Conservation (phyloP, 2,797 vertebrate species). For the Mionectes olivaceus region DNA sequence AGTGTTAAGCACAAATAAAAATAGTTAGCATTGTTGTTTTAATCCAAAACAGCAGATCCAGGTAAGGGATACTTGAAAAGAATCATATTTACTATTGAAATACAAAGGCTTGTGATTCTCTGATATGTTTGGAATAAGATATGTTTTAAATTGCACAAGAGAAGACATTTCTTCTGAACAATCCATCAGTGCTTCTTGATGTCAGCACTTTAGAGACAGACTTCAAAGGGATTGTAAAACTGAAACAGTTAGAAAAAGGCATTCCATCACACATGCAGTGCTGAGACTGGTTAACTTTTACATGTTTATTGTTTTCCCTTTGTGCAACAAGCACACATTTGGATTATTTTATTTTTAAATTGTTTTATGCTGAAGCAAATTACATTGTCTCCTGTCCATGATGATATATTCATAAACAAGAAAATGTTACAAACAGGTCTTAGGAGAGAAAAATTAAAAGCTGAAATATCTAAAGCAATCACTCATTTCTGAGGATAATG, state of each 20-base stretch:
- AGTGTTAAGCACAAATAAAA: neutral
- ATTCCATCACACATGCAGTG: neutral
- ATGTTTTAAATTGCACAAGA: conserved; percentile 22
- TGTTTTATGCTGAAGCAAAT: neutral
- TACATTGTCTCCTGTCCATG: neutral
- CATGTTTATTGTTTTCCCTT: neutral
- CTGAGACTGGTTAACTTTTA: conserved; percentile 32
- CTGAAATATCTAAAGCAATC: neutral
- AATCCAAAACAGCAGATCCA: neutral
- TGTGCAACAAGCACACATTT: neutral
- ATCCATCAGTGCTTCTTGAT: neutral
- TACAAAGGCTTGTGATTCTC: neutral
- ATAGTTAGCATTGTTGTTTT: neutral
- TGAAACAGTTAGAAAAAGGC: neutral
- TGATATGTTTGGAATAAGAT: neutral
- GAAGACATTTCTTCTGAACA: neutral
- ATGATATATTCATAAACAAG: neutral
- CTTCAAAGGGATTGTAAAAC: conserved; percentile 35
- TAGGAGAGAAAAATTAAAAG: neutral
- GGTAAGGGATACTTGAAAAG: neutral
- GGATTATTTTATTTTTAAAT: conserved; percentile 51
- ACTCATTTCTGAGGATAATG: neutral
- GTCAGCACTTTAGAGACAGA: neutral
- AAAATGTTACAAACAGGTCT: neutral
- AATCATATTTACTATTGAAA: neutral